Percentiles rank a stretch among this genome's conserved stretches.
Conservation (phyloP, 2,797 vertebrate species). For the Rhabdophis nuchalis region DNA sequence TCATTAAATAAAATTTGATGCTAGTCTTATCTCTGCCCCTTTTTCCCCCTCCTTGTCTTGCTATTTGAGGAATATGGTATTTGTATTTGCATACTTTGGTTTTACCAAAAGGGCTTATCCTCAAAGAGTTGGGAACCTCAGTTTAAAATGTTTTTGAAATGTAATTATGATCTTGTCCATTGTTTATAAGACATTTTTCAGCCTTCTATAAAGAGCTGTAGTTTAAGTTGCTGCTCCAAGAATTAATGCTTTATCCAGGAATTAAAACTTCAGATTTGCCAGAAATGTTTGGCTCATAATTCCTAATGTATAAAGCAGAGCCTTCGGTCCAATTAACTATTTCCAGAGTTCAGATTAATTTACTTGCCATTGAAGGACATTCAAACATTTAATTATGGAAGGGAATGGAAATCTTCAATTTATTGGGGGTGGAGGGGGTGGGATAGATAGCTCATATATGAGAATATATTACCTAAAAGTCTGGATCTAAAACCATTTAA, state of each 20-base stretch:
- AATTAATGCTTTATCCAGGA: neutral
- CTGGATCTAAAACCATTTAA: neutral
- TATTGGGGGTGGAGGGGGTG: neutral
- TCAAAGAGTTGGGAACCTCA: neutral
- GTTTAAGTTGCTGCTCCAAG: neutral
- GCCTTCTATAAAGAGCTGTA: neutral
- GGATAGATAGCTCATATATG: neutral
- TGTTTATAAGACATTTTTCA: neutral
- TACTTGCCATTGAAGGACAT: neutral
- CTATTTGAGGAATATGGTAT: neutral
- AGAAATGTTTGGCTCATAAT: neutral
- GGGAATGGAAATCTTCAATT: neutral
- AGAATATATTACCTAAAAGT: neutral
- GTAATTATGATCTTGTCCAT: neutral
- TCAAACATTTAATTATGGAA: neutral
- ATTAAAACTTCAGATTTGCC: neutral
- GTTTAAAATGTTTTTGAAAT: neutral
- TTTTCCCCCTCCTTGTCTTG: neutral
- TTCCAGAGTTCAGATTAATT: neutral
- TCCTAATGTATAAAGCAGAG: neutral
- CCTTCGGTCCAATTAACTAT: neutral
- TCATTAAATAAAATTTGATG: neutral
- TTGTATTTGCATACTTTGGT: neutral
- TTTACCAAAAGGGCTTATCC: neutral
- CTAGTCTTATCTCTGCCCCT: neutral